Evolutionary conservation across 2,888 invertebrate genomes (phyloP).

Genomic region (Philaethria dido): DNA sequence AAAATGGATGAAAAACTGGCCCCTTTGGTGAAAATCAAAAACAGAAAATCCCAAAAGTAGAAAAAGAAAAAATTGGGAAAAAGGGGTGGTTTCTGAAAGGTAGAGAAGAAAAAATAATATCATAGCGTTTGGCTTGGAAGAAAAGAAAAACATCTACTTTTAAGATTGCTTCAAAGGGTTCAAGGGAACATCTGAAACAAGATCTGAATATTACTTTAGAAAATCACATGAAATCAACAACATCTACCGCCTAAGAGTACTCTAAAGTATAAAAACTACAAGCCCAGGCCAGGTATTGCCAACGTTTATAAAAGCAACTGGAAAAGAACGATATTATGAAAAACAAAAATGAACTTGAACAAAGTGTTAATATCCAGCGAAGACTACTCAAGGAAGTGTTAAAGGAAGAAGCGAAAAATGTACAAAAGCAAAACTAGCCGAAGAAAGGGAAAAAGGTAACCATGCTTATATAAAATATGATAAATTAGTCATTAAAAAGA

Average conservation of each 20-base stretch:
- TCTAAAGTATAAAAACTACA: slow-evolving; percentile 27
- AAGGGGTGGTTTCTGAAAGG: slow-evolving; percentile 30
- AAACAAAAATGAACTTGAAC: slow-evolving; percentile 44
- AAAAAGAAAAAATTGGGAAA: slow-evolving; percentile 34
- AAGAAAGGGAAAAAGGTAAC: no score
- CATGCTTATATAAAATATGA: no score
- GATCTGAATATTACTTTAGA: slow-evolving; percentile 38
- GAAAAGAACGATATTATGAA: slow-evolving; percentile 46
- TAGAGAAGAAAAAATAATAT: slow-evolving; percentile 34
- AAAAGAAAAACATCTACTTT: slow-evolving; percentile 35
- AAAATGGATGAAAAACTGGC: slow-evolving; percentile 41
- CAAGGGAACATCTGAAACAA: slow-evolving; percentile 27
- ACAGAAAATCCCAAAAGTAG: slow-evolving; percentile 39
- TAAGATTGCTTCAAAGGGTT: slow-evolving; percentile 30
- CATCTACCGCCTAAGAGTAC: slow-evolving; percentile 36
- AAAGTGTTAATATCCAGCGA: slow-evolving; percentile 42
- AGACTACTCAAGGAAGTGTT: slow-evolving; percentile 48
- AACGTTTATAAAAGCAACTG: slow-evolving; percentile 40
- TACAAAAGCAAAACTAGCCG: no score
- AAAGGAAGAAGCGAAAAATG: slow-evolving; percentile 44
- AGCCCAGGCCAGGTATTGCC: slow-evolving; percentile 38
- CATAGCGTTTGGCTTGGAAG: slow-evolving; percentile 33
- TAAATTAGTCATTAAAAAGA: no score
- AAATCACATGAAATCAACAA: slow-evolving; percentile 38
- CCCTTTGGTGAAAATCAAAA: no score